These are phyloP conservation scores for Anoura caudifer DNA, from an alignment of 2,113 vertebrate genomes.

Conservation along the genomic window DNA sequence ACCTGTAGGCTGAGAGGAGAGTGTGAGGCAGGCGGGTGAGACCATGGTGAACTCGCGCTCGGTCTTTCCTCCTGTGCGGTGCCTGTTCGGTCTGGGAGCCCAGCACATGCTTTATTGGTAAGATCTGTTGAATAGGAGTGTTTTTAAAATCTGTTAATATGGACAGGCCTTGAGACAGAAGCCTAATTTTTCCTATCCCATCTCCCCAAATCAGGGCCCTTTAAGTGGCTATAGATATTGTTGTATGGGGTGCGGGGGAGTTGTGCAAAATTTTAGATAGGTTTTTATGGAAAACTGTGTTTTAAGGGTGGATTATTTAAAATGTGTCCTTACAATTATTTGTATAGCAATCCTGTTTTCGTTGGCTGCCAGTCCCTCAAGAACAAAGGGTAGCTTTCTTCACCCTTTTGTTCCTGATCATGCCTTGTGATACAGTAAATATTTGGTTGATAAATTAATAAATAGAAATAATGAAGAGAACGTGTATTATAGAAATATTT, in stretches of 20 bases:
- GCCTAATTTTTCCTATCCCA: too few species aligned
- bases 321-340: neutral
- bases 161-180: neutral
- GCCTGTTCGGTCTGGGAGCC: neutral
- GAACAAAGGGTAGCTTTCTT: neutral
- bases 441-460: neutral
- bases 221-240: neutral
- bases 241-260: neutral
- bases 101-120: neutral
- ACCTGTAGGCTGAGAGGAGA: neutral
- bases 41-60: fast-evolving
- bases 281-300: neutral
- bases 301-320: neutral
- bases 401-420: neutral
- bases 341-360: neutral
- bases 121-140: neutral
- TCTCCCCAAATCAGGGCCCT: neutral
- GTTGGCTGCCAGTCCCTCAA: neutral
- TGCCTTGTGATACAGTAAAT: neutral
- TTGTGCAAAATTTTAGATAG: neutral
- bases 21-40: neutral
- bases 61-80: fast-evolving
- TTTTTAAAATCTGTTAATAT: neutral
- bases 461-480: neutral
- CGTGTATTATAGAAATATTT: neutral